phyloP scores from a whole-genome alignment of 2,797 vertebrate species.

The Pseudopleuronectes americanus region DNA sequence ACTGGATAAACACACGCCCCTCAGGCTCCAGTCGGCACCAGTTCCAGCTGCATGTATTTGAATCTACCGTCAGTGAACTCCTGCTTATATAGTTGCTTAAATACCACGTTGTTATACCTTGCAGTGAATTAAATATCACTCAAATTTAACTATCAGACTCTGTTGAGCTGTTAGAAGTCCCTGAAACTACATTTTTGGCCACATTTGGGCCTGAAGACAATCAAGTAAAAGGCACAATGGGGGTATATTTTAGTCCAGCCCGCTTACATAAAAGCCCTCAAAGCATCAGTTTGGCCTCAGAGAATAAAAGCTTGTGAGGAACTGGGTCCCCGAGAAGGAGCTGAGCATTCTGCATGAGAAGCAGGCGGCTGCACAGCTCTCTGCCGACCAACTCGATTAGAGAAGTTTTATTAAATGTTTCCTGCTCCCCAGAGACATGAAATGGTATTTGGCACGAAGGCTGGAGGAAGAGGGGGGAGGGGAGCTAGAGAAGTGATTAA shows the following conservation, averaged over 20 bases:
- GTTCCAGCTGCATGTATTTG: slow-evolving; percentile 24
- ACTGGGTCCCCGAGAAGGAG: background rate
- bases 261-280: slow-evolving; percentile 8
- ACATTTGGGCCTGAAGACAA: slow-evolving; percentile 11
- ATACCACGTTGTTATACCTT: slow-evolving; percentile 5
- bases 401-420: slow-evolving; percentile 76
- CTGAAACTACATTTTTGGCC: background rate
- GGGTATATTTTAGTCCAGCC: background rate
- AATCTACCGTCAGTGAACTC: background rate
- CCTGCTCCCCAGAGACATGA: slow-evolving; percentile 65
- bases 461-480: slow-evolving; percentile 25
- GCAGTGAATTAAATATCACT: slow-evolving; percentile 7
- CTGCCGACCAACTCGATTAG: slow-evolving; percentile 56
- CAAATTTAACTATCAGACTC: background rate
- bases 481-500: slow-evolving; percentile 62
- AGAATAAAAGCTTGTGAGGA: slow-evolving; percentile 26
- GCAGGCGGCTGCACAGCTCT: slow-evolving; percentile 33
- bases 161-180: background rate
- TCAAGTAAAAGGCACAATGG: background rate
- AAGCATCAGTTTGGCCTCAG: background rate
- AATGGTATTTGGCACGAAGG: slow-evolving; percentile 65
- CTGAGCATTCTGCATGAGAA: background rate
- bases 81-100: background rate
- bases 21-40: slow-evolving; percentile 35
- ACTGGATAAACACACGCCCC: slow-evolving; percentile 23